Evolutionary conservation across 1,140 invertebrate genomes (phyloP), one percentile per base, ranked within the genome.

Genomic region (Nasonia vitripennis): DNA sequence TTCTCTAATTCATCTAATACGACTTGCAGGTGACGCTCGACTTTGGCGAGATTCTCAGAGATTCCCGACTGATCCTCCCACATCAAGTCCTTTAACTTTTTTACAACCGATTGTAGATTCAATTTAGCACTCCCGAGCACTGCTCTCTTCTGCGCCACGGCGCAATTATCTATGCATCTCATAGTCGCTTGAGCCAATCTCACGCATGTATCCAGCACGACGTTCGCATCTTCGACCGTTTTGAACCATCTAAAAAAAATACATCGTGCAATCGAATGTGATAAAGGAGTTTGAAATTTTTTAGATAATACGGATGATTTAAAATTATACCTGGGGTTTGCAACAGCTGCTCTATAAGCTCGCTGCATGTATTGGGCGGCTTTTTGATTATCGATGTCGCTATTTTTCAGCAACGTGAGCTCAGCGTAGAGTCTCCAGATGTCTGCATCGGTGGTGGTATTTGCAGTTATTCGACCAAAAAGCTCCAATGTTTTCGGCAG

Each of bases 361-460:
- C 94, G 94, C 67, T 95, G 94, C 31, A 95, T 92, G 78, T 95
- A 95, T 88, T 95, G 95, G 0, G 92, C 94, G 89, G 95, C 94
- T 70, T 95, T 93, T 31, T 95, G 91, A 71, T 94, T 90, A n/a
- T 94, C 90, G 9, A 89, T 78, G 23, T 91, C 88, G 10, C 88
- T 90, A 45, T 91, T 88, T 68, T 90, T 92, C 20, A 91, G 93
- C 2, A 94, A 91, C n/a, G 95, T 95, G 37, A 98, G 91, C 87
- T 96, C 92, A 0, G 96, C 96, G 89, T 98, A 98, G 14, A 97
- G 91, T 89, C 96, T 94, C 97, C 97, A 98, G 51, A 98, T 89
- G 62, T 95, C 94, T 0, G 95, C 94, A 89, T 97, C 95, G 87
- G 95, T 96, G 73, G 95, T 93, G 89, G 95, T 94, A 82, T 95